phyloP scores from a whole-genome alignment of 1,140 invertebrate species.

The Drosophila nannoptera region DNA sequence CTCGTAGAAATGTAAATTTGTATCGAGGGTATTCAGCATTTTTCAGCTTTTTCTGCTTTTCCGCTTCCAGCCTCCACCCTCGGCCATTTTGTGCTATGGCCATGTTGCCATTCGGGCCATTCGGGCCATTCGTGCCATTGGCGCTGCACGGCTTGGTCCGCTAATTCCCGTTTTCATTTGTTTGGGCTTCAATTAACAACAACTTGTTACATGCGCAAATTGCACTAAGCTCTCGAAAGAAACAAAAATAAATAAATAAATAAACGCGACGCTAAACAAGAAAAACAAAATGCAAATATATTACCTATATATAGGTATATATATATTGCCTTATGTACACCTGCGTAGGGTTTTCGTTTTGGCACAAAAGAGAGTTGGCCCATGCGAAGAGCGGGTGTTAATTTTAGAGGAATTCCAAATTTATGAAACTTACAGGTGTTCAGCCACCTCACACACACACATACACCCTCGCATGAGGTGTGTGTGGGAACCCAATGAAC shows the following conservation, averaged over 20 bases:
- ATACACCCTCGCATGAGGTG: background rate
- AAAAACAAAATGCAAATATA: conserved; percentile 24
- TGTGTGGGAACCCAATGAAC: conserved; percentile 14
- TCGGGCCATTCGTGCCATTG: conserved; percentile 28
- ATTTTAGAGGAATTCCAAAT: conserved; percentile 63
- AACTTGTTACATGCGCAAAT: conserved; percentile 75
- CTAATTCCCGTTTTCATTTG: conserved; percentile 50
- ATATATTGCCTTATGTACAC: conserved; percentile 16
- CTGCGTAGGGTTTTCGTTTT: conserved; percentile 60
- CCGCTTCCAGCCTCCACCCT: conserved; percentile 12
- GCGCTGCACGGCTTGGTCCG: conserved; percentile 28
- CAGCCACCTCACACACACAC: conserved; percentile 2
- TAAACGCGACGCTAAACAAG: conserved; percentile 58
- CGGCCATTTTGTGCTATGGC: conserved; percentile 64
- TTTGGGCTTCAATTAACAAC: conserved; percentile 74
- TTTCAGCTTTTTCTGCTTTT: conserved; percentile 2
- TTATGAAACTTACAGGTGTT: conserved; percentile 60
- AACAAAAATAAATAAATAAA: conserved; percentile 56
- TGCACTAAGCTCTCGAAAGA: conserved; percentile 58
- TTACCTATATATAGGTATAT: conserved; percentile 28
- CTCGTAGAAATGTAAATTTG: background rate
- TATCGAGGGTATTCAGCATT: conserved; percentile 1
- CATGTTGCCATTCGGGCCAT: conserved; percentile 45
- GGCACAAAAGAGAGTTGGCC: conserved; percentile 33
- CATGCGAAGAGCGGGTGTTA: conserved; percentile 56